phyloP scores from a whole-genome alignment of 2,888 invertebrate genomes.

The Shargacucullia verbasci region DNA sequence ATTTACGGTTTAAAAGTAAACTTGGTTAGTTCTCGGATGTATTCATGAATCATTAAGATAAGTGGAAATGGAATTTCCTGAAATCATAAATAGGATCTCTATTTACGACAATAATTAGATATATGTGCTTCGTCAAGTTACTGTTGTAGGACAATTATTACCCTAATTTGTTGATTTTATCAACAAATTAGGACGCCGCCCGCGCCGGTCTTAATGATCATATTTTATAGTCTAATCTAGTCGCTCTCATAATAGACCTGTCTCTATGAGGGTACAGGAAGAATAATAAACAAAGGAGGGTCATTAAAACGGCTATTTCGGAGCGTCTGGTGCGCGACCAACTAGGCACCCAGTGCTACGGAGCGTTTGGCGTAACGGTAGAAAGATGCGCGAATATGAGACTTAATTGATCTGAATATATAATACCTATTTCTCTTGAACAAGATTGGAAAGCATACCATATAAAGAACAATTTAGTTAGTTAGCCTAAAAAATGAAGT shows the following conservation, averaged over 20 bases:
- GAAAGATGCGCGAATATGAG: conserved; percentile 21
- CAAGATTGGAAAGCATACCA: too few species aligned
- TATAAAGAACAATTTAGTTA: too few species aligned
- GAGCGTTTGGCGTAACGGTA: conserved; percentile 20
- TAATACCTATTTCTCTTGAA: too few species aligned
- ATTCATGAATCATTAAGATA: conserved; percentile 31
- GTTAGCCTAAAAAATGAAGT: too few species aligned
- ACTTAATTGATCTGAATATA: too few species aligned
- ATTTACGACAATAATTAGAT: not conserved
- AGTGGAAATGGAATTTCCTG: conserved; percentile 30
- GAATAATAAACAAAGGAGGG: conserved; percentile 84
- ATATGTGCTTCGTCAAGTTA: too few species aligned
- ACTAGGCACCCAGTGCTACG: conserved; percentile 53
- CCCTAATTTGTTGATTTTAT: conserved; percentile 6
- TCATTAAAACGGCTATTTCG: conserved; percentile 86
- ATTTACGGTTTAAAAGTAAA: conserved; percentile 25
- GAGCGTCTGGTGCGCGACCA: conserved; percentile 72
- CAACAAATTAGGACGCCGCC: conserved; percentile 16
- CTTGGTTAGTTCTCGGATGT: conserved; percentile 22
- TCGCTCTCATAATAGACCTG: conserved; percentile 60
- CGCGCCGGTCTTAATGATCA: conserved; percentile 1
- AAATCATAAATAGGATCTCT: conserved; percentile 4
- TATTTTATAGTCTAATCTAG: conserved; percentile 43
- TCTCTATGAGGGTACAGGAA: conserved; percentile 65
- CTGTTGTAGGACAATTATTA: too few species aligned